Evolutionary conservation across 2,113 vertebrate genomes (phyloP).

Genomic region (Polypterus bichir): DNA sequence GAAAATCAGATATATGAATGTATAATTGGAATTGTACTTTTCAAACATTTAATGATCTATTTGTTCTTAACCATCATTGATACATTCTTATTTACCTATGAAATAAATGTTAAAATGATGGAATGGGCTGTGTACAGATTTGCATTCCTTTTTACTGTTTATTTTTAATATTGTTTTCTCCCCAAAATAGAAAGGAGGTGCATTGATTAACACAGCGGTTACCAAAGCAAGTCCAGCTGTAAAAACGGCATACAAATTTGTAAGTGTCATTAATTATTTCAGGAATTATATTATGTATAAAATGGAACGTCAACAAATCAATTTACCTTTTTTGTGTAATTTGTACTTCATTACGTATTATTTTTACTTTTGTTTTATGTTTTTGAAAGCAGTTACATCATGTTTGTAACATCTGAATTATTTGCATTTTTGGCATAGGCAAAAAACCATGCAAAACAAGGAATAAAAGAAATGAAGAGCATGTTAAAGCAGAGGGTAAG

Average conservation of each 20-base stretch:
- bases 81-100: no score
- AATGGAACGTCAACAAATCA: not conserved
- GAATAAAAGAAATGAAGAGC: constrained; percentile 82
- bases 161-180: constrained; percentile 21
- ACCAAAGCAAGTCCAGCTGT: constrained; percentile 74
- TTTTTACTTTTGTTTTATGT: not conserved
- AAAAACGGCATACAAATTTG: constrained; percentile 63
- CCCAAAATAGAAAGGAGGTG: constrained; percentile 69
- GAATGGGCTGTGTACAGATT: no score
- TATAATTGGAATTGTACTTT: no score
- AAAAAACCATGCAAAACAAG: constrained; percentile 84
- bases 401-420: no score
- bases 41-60: no score
- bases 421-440: constrained; percentile 42
- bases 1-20: no score
- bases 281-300: not conserved
- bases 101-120: no score
- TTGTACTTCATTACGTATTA: no score
- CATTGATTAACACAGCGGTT: constrained; percentile 81
- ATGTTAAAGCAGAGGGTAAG: constrained; percentile 81
- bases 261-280: constrained; percentile 36
- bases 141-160: no score
- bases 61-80: no score
- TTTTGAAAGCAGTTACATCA: no score
- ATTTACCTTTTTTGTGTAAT: not conserved